Percentiles rank a stretch among this genome's conserved stretches.
phyloP scores from a whole-genome alignment of 2,888 invertebrate species.

The Tenthredo amoena region DNA sequence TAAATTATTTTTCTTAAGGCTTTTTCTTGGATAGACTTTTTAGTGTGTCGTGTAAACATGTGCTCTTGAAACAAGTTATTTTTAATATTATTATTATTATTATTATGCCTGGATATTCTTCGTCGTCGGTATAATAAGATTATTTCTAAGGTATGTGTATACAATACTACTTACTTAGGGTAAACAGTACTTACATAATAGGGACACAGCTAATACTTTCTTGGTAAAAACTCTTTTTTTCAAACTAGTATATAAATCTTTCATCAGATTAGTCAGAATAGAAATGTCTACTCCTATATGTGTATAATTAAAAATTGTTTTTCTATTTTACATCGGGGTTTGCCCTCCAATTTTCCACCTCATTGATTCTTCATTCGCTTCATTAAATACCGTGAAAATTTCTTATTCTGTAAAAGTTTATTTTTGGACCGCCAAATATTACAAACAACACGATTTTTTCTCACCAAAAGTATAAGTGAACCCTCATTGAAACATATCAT shows the following conservation, averaged over 20 bases:
- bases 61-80: constrained; percentile 30
- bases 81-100: neutral
- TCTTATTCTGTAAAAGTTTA: neutral
- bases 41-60: constrained; percentile 41
- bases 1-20: constrained; percentile 48
- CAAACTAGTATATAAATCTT: neutral
- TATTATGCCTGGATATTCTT: neutral
- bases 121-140: neutral
- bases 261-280: neutral
- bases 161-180: neutral
- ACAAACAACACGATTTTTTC: neutral
- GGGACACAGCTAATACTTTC: constrained; percentile 51
- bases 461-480: neutral
- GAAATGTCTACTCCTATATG: neutral
- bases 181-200: neutral
- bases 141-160: neutral
- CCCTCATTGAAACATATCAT: neutral
- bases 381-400: neutral
- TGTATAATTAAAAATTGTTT: neutral
- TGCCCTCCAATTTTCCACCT: neutral
- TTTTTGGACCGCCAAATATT: constrained; percentile 27
- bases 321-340: neutral
- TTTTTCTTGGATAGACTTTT: constrained; percentile 53
- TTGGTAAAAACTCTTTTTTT: constrained; percentile 32
- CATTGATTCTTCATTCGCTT: neutral